Base-by-base conservation (phyloP, 2,888 invertebrate species). In the Xylota sylvarum region DNA sequence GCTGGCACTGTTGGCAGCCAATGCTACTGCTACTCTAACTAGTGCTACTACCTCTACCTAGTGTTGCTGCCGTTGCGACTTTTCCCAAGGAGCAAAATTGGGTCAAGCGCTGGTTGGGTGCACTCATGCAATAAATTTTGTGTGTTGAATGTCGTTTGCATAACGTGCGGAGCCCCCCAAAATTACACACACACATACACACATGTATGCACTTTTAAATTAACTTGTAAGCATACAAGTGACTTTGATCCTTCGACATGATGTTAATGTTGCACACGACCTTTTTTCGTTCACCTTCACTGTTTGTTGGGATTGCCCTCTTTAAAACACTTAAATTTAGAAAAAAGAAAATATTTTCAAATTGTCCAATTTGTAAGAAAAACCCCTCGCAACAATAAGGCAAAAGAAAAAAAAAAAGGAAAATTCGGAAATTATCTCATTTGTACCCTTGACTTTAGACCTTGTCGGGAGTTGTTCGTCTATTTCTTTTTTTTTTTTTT, bases 61-160 rank as follows among this genome's bases (percentile, higher is more conserved):
- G 35, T 50, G 46, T 74, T 58, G 35, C 55, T 69, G 67, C 43
- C 52, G 40, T 48, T 52, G 55, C 40, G 52, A 80, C 60, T 80
- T 70, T 81, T 23, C 76, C 76, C 70, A 76, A 76, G 80, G 43
- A 72, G 70, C 55, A 19, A 85, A 85, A 76, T 81, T 85, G 60
- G 85, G 85, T 85, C 85, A 85, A 80, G 80, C 76, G 76, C 60
- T 85, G 70, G 60, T 85, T 85, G 70, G 70, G 60, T 72, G 80
- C 76, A 81, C 60, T 67, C 80, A 60, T 58, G 80, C 55, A 70
- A 80, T 80, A 80, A 70, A 85, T 85, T 74, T 76, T 74, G 70
- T 84, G 40, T 69, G 67, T 84, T 84, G 80, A 65, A 85, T 85
- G 76, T 80, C 74, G 80, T 74, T 85, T 76, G 80, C 76, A 80